Evolutionary conservation across 2,888 invertebrate species (phyloP), one percentile per base, ranked within the genome.

Genomic region (Nysson spinosus): DNA sequence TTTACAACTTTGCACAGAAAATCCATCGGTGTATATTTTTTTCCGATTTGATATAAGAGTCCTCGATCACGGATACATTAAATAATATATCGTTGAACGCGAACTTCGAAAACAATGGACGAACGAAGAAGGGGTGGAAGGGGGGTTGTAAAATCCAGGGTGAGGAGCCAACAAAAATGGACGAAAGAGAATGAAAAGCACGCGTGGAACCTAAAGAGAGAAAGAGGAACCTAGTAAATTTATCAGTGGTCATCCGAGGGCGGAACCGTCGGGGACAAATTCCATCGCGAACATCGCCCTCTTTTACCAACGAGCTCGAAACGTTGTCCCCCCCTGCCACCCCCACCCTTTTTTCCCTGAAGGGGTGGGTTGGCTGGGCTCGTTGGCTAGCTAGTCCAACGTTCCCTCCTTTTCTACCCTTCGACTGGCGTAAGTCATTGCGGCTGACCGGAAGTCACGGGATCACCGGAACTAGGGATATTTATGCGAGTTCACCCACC

Each of bases 361-460:
- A 62, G 57, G 51, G 47, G 69, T 16, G 61, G 54, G 60, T 32
- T 56, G 43, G 57, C 63, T 24, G 54, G n/a, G 61, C 55, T 63
- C 64, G 68, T 54, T 55, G 60, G 66, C 52, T 56, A 34, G 57
- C 43, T 50, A 22, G 47, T 42, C 47, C 50, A 11, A 16, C 34
- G 16, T 40, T 9, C 30, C 22, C 28, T 39, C 46, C 28, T 7
- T 24, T 57, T 52, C 75, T 69, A 77, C 80, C 79, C 69, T 56
- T 60, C 57, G 68, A 62, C 51, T 70, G 72, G 83, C 82, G 85
- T 85, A 86, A 86, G 87, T 87, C 85, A 86, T 86, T 86, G 87
- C 85, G 84, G 83, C 84, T 87, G 86, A 86, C 86, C 87, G 87
- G 87, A 87, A 87, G 85, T 87, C 83, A 83, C 83, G 80, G 84